phyloP scores from a whole-genome alignment of 2,113 vertebrate species.

The Stictonetta naevosa region DNA sequence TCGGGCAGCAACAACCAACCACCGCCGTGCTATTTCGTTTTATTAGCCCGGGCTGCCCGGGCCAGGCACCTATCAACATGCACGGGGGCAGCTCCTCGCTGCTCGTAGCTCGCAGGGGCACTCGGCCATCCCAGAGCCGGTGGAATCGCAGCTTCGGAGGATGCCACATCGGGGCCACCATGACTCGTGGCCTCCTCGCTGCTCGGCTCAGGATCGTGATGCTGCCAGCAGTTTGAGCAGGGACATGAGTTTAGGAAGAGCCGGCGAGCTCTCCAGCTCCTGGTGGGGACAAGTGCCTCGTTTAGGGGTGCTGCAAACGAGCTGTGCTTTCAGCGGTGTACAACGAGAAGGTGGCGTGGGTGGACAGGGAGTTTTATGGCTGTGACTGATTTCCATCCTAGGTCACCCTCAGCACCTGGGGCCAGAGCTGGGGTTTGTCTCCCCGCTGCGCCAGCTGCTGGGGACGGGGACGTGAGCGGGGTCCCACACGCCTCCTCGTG shows the following conservation, averaged over 20 bases:
- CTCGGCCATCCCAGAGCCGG: background rate
- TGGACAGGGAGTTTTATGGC: background rate
- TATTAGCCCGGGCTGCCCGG: background rate
- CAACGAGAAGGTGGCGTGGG: accelerated
- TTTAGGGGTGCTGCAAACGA: background rate
- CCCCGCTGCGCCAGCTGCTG: accelerated
- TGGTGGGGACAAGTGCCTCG: accelerated
- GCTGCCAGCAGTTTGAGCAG: background rate
- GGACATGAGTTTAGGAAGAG: background rate
- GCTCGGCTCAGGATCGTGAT: background rate
- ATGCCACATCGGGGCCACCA: background rate
- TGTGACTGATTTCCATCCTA: accelerated
- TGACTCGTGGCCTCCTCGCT: accelerated
- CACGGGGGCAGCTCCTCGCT: accelerated
- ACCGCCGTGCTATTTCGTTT: accelerated
- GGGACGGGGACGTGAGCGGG: background rate
- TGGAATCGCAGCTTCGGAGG: background rate
- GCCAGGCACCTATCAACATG: accelerated
- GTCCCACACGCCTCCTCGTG: accelerated
- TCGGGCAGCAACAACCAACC: background rate
- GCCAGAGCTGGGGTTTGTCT: accelerated
- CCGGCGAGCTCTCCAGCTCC: accelerated
- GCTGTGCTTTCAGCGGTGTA: accelerated
- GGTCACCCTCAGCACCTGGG: background rate
- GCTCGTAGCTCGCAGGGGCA: background rate